Evolutionary conservation across 2,113 vertebrate species (phyloP).

Genomic region (Dicerorhinus sumatrensis): DNA sequence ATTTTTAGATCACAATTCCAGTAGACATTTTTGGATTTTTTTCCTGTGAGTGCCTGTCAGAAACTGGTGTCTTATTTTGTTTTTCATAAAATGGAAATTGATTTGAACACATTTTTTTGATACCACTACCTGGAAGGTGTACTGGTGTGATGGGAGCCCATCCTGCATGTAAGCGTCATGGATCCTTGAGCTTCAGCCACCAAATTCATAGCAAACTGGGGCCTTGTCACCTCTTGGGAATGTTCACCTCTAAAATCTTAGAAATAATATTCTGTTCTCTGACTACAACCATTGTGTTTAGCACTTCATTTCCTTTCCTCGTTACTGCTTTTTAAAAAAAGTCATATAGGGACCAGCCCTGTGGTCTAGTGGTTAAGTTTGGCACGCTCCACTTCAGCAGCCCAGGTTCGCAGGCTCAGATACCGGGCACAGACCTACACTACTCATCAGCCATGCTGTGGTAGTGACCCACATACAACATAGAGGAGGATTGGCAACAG

Average conservation of each 20-base stretch:
- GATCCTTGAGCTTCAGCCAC: neutral
- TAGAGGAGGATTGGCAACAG: too few relatives aligned
- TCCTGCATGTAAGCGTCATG: accelerated
- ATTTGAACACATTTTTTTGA: neutral
- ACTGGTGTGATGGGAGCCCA: neutral
- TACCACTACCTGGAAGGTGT: neutral
- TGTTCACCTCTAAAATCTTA: neutral
- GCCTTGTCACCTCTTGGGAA: neutral
- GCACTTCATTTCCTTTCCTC: neutral
- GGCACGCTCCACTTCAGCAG: too few relatives aligned
- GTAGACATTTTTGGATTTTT: neutral
- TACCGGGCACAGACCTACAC: too few relatives aligned
- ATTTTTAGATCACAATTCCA: neutral
- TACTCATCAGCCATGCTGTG: too few relatives aligned
- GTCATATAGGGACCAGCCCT: neutral
- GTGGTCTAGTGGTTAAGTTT: too few relatives aligned
- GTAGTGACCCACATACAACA: too few relatives aligned
- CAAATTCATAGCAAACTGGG: too few relatives aligned
- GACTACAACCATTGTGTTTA: neutral
- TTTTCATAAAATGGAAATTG: neutral
- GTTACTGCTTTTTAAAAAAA: neutral
- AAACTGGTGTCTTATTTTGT: neutral
- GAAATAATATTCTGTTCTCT: neutral
- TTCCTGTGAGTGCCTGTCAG: neutral
- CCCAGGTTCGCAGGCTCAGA: too few relatives aligned